Evolutionary conservation across 2,888 invertebrate genomes (phyloP), one percentile per base, ranked within the genome.

Genomic region (Dasypogon diadema): DNA sequence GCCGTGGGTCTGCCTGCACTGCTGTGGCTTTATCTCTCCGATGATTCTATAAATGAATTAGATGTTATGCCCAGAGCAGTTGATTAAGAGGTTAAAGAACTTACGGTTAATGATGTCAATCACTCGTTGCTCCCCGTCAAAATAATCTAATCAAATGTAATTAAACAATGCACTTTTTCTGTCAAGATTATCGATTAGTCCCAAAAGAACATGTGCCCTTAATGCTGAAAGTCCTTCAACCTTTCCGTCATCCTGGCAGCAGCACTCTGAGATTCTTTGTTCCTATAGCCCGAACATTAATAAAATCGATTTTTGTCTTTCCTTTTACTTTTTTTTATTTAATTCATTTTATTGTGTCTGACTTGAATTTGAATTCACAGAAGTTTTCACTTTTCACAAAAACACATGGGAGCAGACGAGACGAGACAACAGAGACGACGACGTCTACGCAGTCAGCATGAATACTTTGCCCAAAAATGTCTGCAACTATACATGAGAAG

Each of bases 1-100:
- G 34, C 8, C 37, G 12, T 60, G 16, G 42, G n/a, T 30, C 26
- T 58, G 58, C 10, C 14, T 58, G 24, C 24, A 37, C 37, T n/a
- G 16, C 12, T 42, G 42, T n/a, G 42, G 42, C 42, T 12, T 42
- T 42, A 42, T 8, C 12, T 42, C 12, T 42, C 42, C 10, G 60
- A 60, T 60, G 26, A 37, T 60, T 60, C 60, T 60, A 37, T 60
- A 65, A 65, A 65, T 46, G 65, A 65, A 65, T 65, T 65, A 65
- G 24, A 48, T 24, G 22, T 48, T 46, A 14, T 65, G 65, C 65
- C 46, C 46, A n/a, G 65, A 46, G 24, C 12, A 65, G 5, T 65
- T 65, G 46, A 65, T 65, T 46, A 65, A 65, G 65, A 37, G 65
- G 65, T 65, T 65, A 65, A 65, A 48, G 65, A 65, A 65, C 65